phyloP scores from a whole-genome alignment of 1,140 invertebrate genomes.

The Drosophila serrata region DNA sequence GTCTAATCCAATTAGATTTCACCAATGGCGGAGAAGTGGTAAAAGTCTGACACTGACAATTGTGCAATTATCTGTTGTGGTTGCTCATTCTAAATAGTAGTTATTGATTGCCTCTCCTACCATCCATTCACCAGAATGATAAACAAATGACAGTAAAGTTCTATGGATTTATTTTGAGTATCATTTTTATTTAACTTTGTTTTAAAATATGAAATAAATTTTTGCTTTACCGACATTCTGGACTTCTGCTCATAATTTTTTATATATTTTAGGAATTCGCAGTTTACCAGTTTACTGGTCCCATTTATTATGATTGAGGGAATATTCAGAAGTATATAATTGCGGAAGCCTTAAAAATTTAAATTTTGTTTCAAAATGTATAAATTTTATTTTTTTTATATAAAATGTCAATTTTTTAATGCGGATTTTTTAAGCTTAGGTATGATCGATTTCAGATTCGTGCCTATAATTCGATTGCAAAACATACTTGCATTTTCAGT shows the following conservation, averaged over 20 bases:
- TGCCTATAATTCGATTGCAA: too few relatives aligned
- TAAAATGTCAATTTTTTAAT: too few relatives aligned
- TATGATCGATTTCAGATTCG: too few relatives aligned
- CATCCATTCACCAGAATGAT: too few relatives aligned
- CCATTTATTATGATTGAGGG: too few relatives aligned
- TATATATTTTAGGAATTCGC: too few relatives aligned
- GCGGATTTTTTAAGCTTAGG: too few relatives aligned
- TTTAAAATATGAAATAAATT: too few relatives aligned
- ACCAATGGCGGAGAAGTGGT: conserved; percentile 28
- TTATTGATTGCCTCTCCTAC: conserved; percentile 21
- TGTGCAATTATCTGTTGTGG: conserved; percentile 46
- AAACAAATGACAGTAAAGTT: background rate
- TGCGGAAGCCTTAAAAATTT: background rate
- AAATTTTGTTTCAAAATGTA: background rate
- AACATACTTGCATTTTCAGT: too few relatives aligned
- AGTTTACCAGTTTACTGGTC: conserved; percentile 85
- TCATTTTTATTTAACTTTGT: background rate
- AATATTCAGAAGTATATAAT: background rate
- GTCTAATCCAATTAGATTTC: conserved; percentile 50
- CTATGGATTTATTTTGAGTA: background rate
- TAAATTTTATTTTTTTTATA: too few relatives aligned
- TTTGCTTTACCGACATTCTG: too few relatives aligned
- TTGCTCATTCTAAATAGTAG: conserved; percentile 27
- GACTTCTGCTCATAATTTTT: too few relatives aligned
- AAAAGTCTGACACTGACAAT: conserved; percentile 43